Percentiles rank a stretch among this genome's conserved stretches.
These are phyloP conservation scores for Oryzias dopingdopingensis DNA, from an alignment of 2,797 vertebrate genomes.

Conservation along the genomic window DNA sequence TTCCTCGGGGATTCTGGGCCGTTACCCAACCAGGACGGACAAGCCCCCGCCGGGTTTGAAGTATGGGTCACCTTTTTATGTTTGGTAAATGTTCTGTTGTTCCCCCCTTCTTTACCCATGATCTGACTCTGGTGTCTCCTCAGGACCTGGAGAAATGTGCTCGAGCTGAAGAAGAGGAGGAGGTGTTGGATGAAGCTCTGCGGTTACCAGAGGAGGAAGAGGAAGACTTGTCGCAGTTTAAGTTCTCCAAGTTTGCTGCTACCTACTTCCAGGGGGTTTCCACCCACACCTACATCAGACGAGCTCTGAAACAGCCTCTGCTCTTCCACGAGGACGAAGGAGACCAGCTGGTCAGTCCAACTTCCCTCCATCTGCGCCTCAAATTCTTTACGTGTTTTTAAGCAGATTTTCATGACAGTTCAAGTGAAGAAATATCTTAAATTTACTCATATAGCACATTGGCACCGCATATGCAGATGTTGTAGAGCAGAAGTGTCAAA, in stretches of 20 bases:
- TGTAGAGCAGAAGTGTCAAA: no score
- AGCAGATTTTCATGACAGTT: background rate
- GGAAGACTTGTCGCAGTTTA: constrained; percentile 91
- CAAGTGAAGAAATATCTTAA: no score
- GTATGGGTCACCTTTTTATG: constrained; percentile 50
- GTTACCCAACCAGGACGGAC: constrained; percentile 87
- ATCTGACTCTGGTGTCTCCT: background rate
- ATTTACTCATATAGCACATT: no score
- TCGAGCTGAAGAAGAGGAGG: constrained; percentile 68
- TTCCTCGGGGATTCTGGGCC: constrained; percentile 84
- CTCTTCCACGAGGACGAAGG: constrained; percentile 93
- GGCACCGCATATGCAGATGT: no score
- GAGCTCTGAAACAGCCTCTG: constrained; percentile 88
- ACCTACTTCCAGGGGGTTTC: constrained; percentile 92
- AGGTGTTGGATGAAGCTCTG: constrained; percentile 76
- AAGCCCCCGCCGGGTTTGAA: constrained; percentile 88
- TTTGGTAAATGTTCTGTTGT: no score
- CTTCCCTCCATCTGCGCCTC: background rate
- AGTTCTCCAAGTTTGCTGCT: constrained; percentile 91
- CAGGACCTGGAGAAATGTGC: constrained; percentile 84
- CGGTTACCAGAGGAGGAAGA: constrained; percentile 89
- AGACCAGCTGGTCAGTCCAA: constrained; percentile 87
- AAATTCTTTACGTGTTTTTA: background rate
- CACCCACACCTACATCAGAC: constrained; percentile 83
- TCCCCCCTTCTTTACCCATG: no score